A percentile compares a stretch with the other conserved stretches of the same genome.
Evolutionary conservation across 2,888 invertebrate species (phyloP).

Genomic region (Silvanus unidentatus): DNA sequence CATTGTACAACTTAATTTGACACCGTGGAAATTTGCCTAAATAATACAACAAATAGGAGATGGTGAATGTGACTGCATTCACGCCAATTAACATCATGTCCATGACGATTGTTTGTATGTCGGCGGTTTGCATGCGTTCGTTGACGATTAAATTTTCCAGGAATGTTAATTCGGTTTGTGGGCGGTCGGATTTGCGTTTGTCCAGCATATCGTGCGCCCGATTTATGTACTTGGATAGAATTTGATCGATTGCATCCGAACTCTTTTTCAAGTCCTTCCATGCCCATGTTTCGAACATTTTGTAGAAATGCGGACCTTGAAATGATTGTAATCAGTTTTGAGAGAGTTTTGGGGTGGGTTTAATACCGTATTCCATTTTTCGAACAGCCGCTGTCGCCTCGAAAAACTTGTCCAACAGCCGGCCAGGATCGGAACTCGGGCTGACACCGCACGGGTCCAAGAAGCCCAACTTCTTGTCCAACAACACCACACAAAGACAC

Average conservation of each 20-base stretch:
- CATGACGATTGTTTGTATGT: slow-evolving; percentile 57
- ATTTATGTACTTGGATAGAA: slow-evolving; percentile 57
- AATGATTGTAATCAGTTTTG: not conserved
- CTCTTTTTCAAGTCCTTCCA: slow-evolving; percentile 54
- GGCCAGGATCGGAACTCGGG: slow-evolving; percentile 52
- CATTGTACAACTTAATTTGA: slow-evolving; percentile 58
- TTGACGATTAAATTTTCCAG: slow-evolving; percentile 53
- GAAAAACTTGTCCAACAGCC: slow-evolving; percentile 53
- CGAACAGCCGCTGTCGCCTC: slow-evolving; percentile 55
- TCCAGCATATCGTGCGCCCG: slow-evolving; percentile 40
- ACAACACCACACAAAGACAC: slow-evolving; percentile 53
- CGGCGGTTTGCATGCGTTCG: slow-evolving; percentile 54
- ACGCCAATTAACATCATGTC: slow-evolving; percentile 63
- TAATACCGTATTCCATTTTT: slow-evolving; percentile 54
- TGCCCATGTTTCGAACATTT: slow-evolving; percentile 56
- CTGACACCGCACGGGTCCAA: slow-evolving; percentile 49
- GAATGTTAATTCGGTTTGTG: slow-evolving; percentile 37
- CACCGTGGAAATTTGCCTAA: slow-evolving; percentile 59
- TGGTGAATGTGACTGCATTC: slow-evolving; percentile 57
- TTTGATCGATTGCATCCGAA: slow-evolving; percentile 57
- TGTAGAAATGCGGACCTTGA: slow-evolving; percentile 52
- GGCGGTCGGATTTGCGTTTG: slow-evolving; percentile 27
- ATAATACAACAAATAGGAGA: slow-evolving; percentile 60
- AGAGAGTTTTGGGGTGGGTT: not conserved
- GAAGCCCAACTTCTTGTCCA: slow-evolving; percentile 60